Evolutionary conservation across 2,113 vertebrate species (phyloP), one percentile per base, ranked within the genome.

Genomic region (Crotalus horridus): DNA sequence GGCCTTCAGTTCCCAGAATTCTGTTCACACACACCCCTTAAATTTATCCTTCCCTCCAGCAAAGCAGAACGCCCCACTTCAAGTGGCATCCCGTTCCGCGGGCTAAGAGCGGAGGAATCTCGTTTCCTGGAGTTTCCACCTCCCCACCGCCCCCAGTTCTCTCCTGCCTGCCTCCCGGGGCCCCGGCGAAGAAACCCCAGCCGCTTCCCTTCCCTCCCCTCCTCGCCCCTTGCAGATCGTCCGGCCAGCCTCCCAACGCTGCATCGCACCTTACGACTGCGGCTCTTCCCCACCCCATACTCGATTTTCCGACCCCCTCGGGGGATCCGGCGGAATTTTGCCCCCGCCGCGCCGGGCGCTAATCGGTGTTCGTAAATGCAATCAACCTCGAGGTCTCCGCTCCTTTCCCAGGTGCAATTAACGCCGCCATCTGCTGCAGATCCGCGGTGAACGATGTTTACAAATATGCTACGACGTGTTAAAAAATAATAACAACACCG

Each of bases 381-480:
- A 98, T 98, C 98, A 98, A 98, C 98, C 98, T 98, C 92, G 97
- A 98, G 98, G 98, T 98, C 98, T 97, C 96, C 96, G 97, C 97
- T 97, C 58, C 98, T 98, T 99, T 97, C 98, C 98, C 98, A 98
- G 97, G 98, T 98, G 98, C 98, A 99, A 99, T 99, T 99, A 99
- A 97, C 98, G 95, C 97, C 97, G 97, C 97, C 98, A 99, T 99
- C 98, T 99, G 98, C 98, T 99, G 98, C 98, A 98, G 98, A 99
- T 97, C 98, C 97, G 97, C 99, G 98, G 99, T 99, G 99, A 99
- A 98, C 97, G 96, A 97, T 98, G 98, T 99, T 99, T 98, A 99
- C 98, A 98, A 98, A 98, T 97, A 98, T 1, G 96, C 97, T 96
- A 95, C 94, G 95, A 95, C 95, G 59, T 95, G 95, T 96, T 91